Evolutionary conservation across 2,888 invertebrate genomes (phyloP).

Genomic region (Entomobrya proxima): DNA sequence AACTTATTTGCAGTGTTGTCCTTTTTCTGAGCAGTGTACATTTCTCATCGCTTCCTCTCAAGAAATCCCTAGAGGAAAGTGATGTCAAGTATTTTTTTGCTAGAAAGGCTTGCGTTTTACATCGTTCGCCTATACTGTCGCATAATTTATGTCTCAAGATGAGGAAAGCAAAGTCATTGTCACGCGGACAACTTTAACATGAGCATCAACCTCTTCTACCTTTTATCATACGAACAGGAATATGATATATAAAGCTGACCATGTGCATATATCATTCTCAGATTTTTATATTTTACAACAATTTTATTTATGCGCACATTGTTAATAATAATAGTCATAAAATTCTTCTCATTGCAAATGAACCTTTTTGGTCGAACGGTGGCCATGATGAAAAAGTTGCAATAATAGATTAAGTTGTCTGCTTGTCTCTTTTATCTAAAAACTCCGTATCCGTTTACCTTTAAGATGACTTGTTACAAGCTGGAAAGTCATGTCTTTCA

Average conservation of each 20-base stretch:
- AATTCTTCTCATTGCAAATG: neutral
- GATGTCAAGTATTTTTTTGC: neutral
- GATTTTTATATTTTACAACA: slow-evolving; percentile 35
- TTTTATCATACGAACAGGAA: neutral
- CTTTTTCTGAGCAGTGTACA: slow-evolving; percentile 21
- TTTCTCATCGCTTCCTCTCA: slow-evolving; percentile 21
- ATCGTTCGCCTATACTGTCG: slow-evolving; percentile 23
- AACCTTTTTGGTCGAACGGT: neutral
- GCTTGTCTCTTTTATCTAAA: slow-evolving; percentile 15
- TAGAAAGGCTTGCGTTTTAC: neutral
- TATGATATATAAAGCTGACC: too few relatives aligned
- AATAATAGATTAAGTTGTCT: slow-evolving; percentile 54
- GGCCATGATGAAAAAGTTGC: slow-evolving; percentile 31
- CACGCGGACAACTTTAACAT: slow-evolving; percentile 38
- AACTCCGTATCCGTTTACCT: slow-evolving; percentile 12
- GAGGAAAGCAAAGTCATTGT: slow-evolving; percentile 38
- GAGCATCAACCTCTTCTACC: neutral
- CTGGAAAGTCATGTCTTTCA: slow-evolving; percentile 60
- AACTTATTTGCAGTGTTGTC: slow-evolving; percentile 21
- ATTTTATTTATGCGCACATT: slow-evolving; percentile 9
- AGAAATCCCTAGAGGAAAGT: slow-evolving; percentile 10
- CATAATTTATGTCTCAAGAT: slow-evolving; percentile 43
- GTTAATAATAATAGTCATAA: neutral
- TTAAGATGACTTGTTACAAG: slow-evolving; percentile 52
- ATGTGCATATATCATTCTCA: neutral